Evolutionary conservation across 2,888 invertebrate genomes (phyloP), one percentile per base, ranked within the genome.

Genomic region (Lacanobia oleracea): DNA sequence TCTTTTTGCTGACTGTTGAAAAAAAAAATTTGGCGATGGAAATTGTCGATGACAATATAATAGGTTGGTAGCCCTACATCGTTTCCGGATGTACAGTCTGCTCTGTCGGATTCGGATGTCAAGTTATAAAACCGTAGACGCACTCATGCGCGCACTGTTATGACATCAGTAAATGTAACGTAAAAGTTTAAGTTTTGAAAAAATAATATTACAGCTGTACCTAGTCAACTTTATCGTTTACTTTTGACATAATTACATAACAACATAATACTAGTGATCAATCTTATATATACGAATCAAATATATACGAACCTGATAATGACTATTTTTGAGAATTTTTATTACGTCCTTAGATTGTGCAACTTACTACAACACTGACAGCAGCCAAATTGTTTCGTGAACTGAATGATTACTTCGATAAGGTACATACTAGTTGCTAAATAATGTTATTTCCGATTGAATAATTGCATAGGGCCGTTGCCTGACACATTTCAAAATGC

Each of bases 1-100:
- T 91, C 82, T 87, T 86, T 87, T 86, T 86, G 82, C 83, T 86
- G 83, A 82, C 83, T 82, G 84, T 77, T 69, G 83, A 86, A 87
- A 87, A 87, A 87, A n/a, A 86, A 80, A 84, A 81, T 59, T 78
- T 79, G 84, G 76, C 82, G 64, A 80, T 82, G 78, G 76, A 82
- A 45, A 60, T 85, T 85, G 85, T 85, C 85, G 86, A 84, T 85
- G 80, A 79, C 72, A 83, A 65, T 73, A 65, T 61, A 64, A 65
- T 79, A 72, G 81, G 79, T 68, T 82, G 82, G 84, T 63, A 86
- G 85, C 81, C 86, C 84, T 84, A 82, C 74, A 83, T 60, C 56
- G 70, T 75, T 79, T 83, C 79, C 85, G 82, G 86, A 74, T 75
- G 59, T 74, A 53, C 69, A 50, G 48, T 56, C 61, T 12, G 61